Evolutionary conservation across 2,113 vertebrate genomes (phyloP).

Genomic region (Tinamus guttatus): DNA sequence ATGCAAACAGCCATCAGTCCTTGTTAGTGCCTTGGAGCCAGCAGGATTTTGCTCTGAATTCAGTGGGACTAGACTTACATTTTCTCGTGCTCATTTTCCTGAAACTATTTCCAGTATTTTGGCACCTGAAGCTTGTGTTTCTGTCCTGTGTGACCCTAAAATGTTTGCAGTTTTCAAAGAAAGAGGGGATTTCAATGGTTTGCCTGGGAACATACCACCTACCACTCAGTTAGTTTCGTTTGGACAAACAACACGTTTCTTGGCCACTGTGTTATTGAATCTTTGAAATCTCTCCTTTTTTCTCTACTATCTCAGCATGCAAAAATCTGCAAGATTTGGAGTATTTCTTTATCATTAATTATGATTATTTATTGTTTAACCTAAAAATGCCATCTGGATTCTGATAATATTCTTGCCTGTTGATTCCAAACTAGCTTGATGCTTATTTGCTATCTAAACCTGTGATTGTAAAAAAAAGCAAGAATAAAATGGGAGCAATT

Average conservation of each 20-base stretch:
- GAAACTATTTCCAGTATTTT: neutral
- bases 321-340: neutral
- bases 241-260: neutral
- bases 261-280: neutral
- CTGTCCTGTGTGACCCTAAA: neutral
- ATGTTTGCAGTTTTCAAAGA: neutral
- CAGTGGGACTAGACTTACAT: neutral
- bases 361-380: conserved; percentile 11
- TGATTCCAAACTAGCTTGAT: conserved; percentile 27
- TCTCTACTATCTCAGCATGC: neutral
- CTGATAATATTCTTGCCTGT: conserved; percentile 22
- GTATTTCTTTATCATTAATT: neutral
- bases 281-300: neutral
- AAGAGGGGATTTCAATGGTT: neutral
- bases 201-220: neutral
- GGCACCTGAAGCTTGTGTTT: neutral
- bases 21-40: neutral
- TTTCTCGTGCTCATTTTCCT: neutral
- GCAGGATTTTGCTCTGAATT: neutral
- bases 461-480: conserved; percentile 60
- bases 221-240: neutral
- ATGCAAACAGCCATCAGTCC: neutral
- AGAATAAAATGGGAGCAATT: conserved; percentile 70
- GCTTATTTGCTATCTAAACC: conserved; percentile 65
- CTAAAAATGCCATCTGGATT: conserved; percentile 32